phyloP scores from a whole-genome alignment of 2,113 vertebrate genomes.

The Fulica atra region DNA sequence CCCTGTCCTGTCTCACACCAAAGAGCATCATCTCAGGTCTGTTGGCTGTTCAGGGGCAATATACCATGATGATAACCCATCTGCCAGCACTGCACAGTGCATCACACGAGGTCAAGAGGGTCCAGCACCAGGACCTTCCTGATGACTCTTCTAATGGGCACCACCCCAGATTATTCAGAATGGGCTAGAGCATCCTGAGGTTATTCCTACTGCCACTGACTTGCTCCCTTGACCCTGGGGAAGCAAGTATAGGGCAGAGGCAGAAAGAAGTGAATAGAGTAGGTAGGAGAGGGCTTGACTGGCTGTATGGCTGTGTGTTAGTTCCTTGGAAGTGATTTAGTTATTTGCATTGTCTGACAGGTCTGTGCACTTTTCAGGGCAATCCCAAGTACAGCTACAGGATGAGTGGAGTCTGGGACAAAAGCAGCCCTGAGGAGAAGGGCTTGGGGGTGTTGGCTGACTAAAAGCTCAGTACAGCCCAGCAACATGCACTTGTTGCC shows the following conservation, averaged over 20 bases:
- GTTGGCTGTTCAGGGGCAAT: not conserved
- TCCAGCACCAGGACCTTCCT: not conserved
- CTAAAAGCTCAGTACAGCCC: no score
- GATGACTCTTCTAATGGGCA: not conserved
- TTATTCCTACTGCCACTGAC: not conserved
- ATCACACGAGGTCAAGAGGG: not conserved
- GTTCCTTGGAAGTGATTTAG: not conserved
- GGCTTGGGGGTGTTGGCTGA: no score
- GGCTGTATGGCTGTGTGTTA: fast-evolving
- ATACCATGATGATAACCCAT: not conserved
- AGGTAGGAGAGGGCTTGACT: not conserved
- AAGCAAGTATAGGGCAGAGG: not conserved
- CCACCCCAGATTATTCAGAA: fast-evolving
- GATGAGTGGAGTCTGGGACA: no score
- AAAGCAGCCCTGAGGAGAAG: no score
- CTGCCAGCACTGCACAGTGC: not conserved
- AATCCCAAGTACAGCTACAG: no score
- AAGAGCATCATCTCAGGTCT: not conserved
- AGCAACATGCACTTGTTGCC: no score
- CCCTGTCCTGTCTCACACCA: not conserved
- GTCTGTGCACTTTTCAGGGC: not conserved
- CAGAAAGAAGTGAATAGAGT: not conserved
- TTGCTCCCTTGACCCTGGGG: fast-evolving
- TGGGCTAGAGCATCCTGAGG: not conserved
- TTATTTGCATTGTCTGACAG: not conserved